Conservation (phyloP, 2,113 vertebrate species). For the Corythaeola cristata region DNA sequence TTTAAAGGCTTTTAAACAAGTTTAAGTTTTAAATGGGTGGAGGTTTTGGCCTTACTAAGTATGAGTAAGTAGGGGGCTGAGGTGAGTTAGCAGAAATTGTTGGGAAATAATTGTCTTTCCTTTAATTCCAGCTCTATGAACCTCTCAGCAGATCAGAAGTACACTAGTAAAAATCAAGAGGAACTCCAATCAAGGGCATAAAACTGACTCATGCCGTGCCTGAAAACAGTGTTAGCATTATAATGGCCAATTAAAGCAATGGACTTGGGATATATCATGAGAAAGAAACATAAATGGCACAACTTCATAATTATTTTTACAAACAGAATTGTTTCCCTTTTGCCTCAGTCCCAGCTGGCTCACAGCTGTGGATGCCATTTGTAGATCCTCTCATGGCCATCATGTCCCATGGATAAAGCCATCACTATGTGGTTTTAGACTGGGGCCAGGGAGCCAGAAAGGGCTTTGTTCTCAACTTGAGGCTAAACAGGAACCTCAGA, state of each 20-base stretch:
- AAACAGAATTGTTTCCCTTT: accelerated
- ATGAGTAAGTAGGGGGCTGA: neutral
- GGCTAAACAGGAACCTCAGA: neutral
- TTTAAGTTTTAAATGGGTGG: neutral
- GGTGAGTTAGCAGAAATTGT: neutral
- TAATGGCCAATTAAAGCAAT: neutral
- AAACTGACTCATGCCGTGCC: neutral
- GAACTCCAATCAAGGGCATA: neutral
- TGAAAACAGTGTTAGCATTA: neutral
- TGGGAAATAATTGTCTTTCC: neutral
- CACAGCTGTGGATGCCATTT: neutral
- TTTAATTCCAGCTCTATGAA: neutral
- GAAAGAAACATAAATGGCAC: neutral
- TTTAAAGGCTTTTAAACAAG: neutral
- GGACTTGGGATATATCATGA: neutral
- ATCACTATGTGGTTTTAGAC: neutral
- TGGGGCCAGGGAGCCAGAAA: neutral
- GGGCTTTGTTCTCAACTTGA: neutral
- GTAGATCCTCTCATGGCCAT: neutral
- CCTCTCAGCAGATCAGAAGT: neutral
- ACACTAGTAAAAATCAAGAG: neutral
- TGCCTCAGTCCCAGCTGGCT: neutral
- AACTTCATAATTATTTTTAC: neutral
- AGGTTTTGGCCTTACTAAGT: neutral
- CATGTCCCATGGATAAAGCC: neutral